These are phyloP conservation scores for Itoplectis maculator DNA, from an alignment of 2,888 invertebrate species.

Conservation along the genomic window DNA sequence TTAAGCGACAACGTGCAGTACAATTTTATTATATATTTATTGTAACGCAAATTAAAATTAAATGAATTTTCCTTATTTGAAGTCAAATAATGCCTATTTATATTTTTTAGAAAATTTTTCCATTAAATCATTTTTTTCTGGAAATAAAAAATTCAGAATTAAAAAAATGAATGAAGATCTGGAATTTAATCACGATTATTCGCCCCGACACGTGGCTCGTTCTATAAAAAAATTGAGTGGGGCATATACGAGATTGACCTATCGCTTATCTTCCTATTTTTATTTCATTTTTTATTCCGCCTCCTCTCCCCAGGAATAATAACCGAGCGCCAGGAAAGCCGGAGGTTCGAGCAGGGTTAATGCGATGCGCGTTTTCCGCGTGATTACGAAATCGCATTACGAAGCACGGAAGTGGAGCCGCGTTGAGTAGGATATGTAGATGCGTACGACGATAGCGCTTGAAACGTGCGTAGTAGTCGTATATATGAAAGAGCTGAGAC, in stretches of 20 bases:
- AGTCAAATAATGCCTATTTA: too few species aligned
- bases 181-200: neutral
- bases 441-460: constrained; percentile 18
- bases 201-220: neutral
- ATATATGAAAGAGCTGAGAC: neutral
- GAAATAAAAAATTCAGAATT: neutral
- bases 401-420: constrained; percentile 60
- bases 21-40: too few species aligned
- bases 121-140: neutral
- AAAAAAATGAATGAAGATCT: neutral
- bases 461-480: constrained; percentile 26
- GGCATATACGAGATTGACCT: neutral
- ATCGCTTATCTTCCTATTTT: neutral
- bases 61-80: too few species aligned
- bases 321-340: constrained; percentile 3
- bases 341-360: constrained; percentile 53
- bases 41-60: too few species aligned
- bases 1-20: neutral
- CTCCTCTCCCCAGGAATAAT: neutral
- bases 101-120: too few species aligned
- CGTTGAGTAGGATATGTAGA: constrained; percentile 36
- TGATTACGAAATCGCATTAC: constrained; percentile 62
- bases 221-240: neutral
- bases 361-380: constrained; percentile 41
- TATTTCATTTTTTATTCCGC: neutral